phyloP scores from a whole-genome alignment of 2,797 vertebrate genomes.

The Toxotes lorentzi region DNA sequence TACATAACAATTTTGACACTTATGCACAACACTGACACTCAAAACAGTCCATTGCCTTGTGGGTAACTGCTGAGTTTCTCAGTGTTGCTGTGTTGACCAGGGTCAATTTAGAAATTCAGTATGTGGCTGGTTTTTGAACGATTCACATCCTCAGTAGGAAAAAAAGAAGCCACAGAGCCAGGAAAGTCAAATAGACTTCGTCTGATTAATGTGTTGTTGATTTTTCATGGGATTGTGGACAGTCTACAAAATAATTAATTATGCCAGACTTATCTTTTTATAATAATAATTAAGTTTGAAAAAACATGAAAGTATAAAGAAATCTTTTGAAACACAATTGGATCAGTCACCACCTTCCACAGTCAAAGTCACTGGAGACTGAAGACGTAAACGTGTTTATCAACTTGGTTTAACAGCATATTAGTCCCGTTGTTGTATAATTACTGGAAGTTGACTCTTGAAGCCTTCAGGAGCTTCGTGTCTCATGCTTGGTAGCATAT shows the following conservation, averaged over 20 bases:
- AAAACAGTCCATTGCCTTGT: too few species aligned
- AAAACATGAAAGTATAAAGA: not conserved
- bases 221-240: not conserved
- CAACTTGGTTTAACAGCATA: not conserved
- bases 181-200: not conserved
- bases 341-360: too few species aligned
- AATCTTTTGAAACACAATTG: too few species aligned
- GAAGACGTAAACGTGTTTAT: not conserved
- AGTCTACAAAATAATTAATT: not conserved
- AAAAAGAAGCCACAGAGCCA: not conserved
- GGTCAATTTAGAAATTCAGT: not conserved
- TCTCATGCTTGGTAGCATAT: slow-evolving; percentile 11
- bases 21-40: too few species aligned
- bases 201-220: not conserved
- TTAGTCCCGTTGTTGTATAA: slow-evolving; percentile 12
- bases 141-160: not conserved
- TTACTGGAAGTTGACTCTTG: not conserved
- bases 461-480: not conserved
- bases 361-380: not conserved
- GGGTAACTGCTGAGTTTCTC: too few species aligned
- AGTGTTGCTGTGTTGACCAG: too few species aligned
- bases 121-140: not conserved
- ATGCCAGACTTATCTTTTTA: not conserved
- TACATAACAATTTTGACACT: too few species aligned
- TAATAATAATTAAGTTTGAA: not conserved